Conservation (phyloP, 2,888 invertebrate genomes). For the Agrypnus murinus region DNA sequence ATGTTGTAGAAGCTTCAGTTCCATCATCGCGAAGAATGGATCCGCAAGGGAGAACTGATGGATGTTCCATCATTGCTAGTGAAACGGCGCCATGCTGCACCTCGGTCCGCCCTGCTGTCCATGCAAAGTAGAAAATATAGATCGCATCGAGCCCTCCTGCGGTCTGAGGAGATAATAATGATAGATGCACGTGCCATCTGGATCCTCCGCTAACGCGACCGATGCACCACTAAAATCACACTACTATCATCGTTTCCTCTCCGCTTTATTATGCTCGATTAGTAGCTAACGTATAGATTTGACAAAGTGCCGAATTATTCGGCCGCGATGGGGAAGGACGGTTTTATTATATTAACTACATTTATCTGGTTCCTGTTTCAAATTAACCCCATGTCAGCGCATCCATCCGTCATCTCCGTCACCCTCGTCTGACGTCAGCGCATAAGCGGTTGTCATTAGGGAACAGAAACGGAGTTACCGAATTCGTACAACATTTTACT, state of each 20-base stretch:
- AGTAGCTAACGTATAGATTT: conserved; percentile 49
- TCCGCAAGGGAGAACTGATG: conserved; percentile 63
- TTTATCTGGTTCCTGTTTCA: conserved; percentile 68
- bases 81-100: conserved; percentile 44
- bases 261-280: conserved; percentile 50
- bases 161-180: conserved; percentile 44
- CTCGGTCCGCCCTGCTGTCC: conserved; percentile 57
- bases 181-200: conserved; percentile 50
- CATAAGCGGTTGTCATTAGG: conserved; percentile 54
- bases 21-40: conserved; percentile 69
- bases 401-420: conserved; percentile 65
- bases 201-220: conserved; percentile 47
- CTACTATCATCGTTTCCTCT: conserved; percentile 44
- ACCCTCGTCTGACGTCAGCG: conserved; percentile 51
- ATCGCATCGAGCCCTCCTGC: conserved; percentile 52
- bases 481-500: conserved; percentile 54
- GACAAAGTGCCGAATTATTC: conserved; percentile 56
- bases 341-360: conserved; percentile 68
- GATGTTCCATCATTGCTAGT: conserved; percentile 64
- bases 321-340: conserved; percentile 52
- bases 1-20: conserved; percentile 71
- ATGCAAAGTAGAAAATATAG: conserved; percentile 60
- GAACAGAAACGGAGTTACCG: conserved; percentile 52
- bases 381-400: conserved; percentile 68
- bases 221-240: conserved; percentile 46